Evolutionary conservation across 2,888 invertebrate species (phyloP), one percentile per base, ranked within the genome.

Genomic region (Dicyrtoma fusca): DNA sequence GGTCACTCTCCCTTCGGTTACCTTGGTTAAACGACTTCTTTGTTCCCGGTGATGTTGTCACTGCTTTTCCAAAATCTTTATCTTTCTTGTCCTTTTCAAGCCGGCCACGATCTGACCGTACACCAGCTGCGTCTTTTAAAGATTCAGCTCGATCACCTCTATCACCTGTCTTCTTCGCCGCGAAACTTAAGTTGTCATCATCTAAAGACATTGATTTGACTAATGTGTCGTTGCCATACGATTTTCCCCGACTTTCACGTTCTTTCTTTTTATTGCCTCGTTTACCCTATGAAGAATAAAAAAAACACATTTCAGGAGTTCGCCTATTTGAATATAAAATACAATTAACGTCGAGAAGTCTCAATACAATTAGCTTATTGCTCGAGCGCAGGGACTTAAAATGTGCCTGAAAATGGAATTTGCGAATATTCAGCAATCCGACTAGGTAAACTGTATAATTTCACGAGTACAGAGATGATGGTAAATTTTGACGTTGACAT

Each of bases 181-280:
- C 63, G 10, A 69, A 14, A 51, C 61, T 66, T 62, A 73, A 65
- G 57, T 73, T 73, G 64, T 73, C 77, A 71, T 79, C 79, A 73
- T 79, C 79, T 42, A 79, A 57, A 3, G 79, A 79, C 6, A 77
- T 74, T 1, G 79, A 78, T 49, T 79, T 79, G 4, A 75, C 76
- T 14, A 79, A 63, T n/a, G 25, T n/a, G n/a, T 79, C 77, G 26
- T 75, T 75, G 8, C 72, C 76, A 34, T 34, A 34, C 45, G 64
- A 70, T 69, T 77, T 69, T 34, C 62, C 59, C 62, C 75, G 8
- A 14, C 25, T 17, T 10, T 75, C 72, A 10, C 68, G 25, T 59
- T 75, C 71, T 44, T 75, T 75, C 26, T 75, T 73, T 23, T 76
- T 75, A 51, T 69, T 72, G 13, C 64, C 47, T 23, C 69, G 47